Base-by-base conservation (phyloP, 2,888 invertebrate genomes). In the Eupithecia subumbrata region DNA sequence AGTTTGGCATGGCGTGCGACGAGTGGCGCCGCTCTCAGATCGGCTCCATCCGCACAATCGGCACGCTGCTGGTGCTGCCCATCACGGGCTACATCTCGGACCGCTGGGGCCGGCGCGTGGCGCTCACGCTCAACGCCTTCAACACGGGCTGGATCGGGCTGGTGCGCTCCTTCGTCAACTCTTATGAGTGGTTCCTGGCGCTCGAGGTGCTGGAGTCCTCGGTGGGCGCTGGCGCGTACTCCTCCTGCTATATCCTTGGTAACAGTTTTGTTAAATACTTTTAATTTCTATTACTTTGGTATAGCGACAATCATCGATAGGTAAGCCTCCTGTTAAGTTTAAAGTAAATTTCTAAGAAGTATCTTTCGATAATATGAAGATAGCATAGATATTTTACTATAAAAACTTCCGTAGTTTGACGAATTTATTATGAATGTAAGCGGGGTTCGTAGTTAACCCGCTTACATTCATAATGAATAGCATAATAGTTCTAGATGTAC, bases 181-280 rank as follows among this genome's bases (percentile, higher is more conserved):
- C 95, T 79, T 97, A 97, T 87, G 92, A 95, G 81, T 96, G 96
- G 95, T 97, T 97, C 88, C 84, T 97, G 45, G 85, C 95, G 0
- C 95, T 97, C 40, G 97, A 97, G 88, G 96, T 97, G 73, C 84
- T 97, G 4, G 97, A 97, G 85, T 96, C 97, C 0, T 89, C 96
- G 1, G 92, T 96, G 25, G 96, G 96, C 0, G 96, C 97, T 30
- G 97, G 97, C 0, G 96, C 97, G 16, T 97, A 96, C 85, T 96
- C 96, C 7, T 96, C 97, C 1, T 96, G 96, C 76, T 97, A 97
- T 86, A 96, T 98, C 82, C 91, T 97, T 82, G 97, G 97, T 96
- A 91, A 88, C 84, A 14, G 5, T n/a, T 18, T 40, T 40, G 7
- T 12, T 12, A 8, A 56, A 22, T 22, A 22, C 60, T 60, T 60